Conservation (phyloP, 2,113 vertebrate species). For the Brachirus orientalis region DNA sequence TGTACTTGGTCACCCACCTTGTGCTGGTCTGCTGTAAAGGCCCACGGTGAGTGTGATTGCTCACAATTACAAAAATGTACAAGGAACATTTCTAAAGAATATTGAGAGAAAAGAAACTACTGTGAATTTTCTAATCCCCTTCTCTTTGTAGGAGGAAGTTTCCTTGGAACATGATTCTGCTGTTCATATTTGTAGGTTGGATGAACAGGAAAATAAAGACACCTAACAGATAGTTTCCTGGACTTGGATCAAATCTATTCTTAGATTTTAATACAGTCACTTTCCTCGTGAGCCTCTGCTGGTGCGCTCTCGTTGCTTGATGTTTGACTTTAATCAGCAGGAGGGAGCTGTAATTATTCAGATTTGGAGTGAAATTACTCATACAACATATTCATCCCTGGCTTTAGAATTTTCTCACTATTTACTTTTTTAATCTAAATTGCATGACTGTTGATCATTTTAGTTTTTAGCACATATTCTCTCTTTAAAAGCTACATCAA, state of each 20-base stretch:
- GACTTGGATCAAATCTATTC: not conserved
- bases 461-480: no score
- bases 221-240: not conserved
- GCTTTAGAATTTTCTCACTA: not conserved
- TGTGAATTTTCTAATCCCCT: not conserved
- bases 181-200: slow-evolving; percentile 90
- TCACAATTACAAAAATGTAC: not conserved
- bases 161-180: slow-evolving; percentile 94
- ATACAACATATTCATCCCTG: not conserved
- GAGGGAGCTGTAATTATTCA: not conserved
- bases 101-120: not conserved
- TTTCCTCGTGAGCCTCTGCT: no score
- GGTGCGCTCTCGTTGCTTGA: no score
- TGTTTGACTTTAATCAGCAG: slow-evolving; percentile 3
- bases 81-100: not conserved
- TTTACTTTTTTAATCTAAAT: not conserved
- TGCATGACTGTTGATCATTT: not conserved
- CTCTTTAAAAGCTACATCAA: not conserved
- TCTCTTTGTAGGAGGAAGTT: slow-evolving; percentile 87
- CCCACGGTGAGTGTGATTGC: slow-evolving; percentile 87
- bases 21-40: slow-evolving; percentile 92
- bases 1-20: slow-evolving; percentile 90
- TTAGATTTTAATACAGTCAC: not conserved
- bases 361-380: not conserved
- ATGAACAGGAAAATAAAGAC: not conserved